Conservation (phyloP, 2,888 invertebrate genomes). For the Scaptomyza tumidula region DNA sequence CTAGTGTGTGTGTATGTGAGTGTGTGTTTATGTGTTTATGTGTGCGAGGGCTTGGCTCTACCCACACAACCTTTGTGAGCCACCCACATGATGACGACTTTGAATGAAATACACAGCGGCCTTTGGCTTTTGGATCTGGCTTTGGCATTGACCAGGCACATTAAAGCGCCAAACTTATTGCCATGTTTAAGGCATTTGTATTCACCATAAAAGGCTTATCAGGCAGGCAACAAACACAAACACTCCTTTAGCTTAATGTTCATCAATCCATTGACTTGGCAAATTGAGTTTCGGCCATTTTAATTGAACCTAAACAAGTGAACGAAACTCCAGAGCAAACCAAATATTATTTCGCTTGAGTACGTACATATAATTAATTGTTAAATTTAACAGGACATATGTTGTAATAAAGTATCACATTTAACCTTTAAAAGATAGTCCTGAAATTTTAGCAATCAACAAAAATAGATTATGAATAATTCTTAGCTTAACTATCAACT, state of each 20-base stretch:
- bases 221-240: constrained; percentile 4
- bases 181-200: constrained; percentile 41
- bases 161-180: constrained; percentile 59
- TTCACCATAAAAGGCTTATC: constrained; percentile 19
- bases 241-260: constrained; percentile 39
- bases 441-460: no score
- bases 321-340: neutral
- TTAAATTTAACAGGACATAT: no score
- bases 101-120: constrained; percentile 69
- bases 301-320: constrained; percentile 19
- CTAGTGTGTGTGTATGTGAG: constrained; percentile 9
- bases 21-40: no score
- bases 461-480: no score
- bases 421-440: no score
- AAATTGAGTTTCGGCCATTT: constrained; percentile 15
- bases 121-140: constrained; percentile 50
- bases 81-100: constrained; percentile 62
- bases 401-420: no score
- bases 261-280: constrained; percentile 46
- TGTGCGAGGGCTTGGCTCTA: constrained; percentile 27
- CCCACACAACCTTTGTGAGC: constrained; percentile 17
- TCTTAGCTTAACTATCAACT: no score
- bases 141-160: constrained; percentile 67
- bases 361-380: no score
- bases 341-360: no score